Evolutionary conservation across 2,797 vertebrate genomes (phyloP).

Genomic region (Harpagifer antarcticus): DNA sequence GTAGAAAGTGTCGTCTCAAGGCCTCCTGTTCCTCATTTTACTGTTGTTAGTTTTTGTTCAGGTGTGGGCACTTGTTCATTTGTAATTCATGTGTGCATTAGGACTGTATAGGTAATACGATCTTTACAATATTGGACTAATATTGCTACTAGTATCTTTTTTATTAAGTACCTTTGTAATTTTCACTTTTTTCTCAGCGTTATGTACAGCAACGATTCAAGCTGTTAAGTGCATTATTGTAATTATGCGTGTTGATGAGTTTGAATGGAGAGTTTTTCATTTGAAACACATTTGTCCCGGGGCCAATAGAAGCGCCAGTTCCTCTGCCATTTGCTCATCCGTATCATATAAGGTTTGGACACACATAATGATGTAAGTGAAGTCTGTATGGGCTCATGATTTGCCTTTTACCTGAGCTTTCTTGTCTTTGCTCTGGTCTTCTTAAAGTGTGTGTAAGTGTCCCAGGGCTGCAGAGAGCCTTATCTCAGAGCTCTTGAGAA

Average conservation of each 20-base stretch:
- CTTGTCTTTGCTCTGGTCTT: slow-evolving; percentile 41
- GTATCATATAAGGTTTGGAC: slow-evolving; percentile 51
- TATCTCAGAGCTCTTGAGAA: slow-evolving; percentile 40
- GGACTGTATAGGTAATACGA: slow-evolving; percentile 76
- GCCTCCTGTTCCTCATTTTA: slow-evolving; percentile 71
- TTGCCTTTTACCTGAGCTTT: slow-evolving; percentile 65
- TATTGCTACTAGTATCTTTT: slow-evolving; percentile 77
- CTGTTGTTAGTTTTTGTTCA: slow-evolving; percentile 60
- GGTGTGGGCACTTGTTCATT: slow-evolving; percentile 71
- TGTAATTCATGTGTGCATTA: slow-evolving; percentile 79
- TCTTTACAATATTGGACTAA: slow-evolving; percentile 73
- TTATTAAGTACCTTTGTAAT: slow-evolving; percentile 80
- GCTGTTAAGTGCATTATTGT: slow-evolving; percentile 84
- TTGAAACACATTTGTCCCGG: slow-evolving; percentile 43
- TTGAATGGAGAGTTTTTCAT: slow-evolving; percentile 64
- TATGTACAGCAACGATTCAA: slow-evolving; percentile 79
- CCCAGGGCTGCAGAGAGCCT: slow-evolving; percentile 21
- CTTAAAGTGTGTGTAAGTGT: slow-evolving; percentile 40
- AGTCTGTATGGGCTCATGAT: slow-evolving; percentile 52
- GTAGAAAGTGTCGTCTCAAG: slow-evolving; percentile 71
- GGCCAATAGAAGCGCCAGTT: slow-evolving; percentile 38
- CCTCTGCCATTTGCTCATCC: slow-evolving; percentile 64
- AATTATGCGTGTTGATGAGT: slow-evolving; percentile 70
- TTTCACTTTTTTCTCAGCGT: slow-evolving; percentile 75
- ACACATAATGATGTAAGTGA: slow-evolving; percentile 50